phyloP scores from a whole-genome alignment of 1,140 invertebrate genomes.

The Samia ricini region DNA sequence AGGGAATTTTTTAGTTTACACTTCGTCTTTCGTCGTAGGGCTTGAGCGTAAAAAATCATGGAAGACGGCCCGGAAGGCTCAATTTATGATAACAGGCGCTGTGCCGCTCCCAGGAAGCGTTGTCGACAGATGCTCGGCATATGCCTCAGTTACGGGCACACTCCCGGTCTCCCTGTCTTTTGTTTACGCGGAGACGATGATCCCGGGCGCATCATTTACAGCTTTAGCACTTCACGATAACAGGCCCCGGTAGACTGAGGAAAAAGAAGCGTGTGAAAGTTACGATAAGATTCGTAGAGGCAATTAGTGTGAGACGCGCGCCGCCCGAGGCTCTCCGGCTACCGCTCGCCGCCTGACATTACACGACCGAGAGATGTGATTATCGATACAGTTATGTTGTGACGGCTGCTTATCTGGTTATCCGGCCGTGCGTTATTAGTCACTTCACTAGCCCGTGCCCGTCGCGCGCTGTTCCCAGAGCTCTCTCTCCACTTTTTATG shows the following conservation, averaged over 20 bases:
- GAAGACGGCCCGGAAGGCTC: constrained; percentile 67
- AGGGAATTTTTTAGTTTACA: constrained; percentile 64
- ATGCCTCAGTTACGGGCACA: constrained; percentile 52
- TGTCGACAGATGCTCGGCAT: constrained; percentile 67
- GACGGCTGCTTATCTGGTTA: constrained; percentile 52
- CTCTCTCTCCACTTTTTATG: constrained; percentile 30
- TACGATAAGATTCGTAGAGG: constrained; percentile 58
- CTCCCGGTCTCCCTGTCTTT: constrained; percentile 43
- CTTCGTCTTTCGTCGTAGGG: constrained; percentile 69
- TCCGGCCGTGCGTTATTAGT: constrained; percentile 49
- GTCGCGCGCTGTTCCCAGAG: constrained; percentile 33
- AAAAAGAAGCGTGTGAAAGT: constrained; percentile 66
- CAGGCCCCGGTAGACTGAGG: constrained; percentile 33
- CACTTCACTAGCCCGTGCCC: constrained; percentile 34
- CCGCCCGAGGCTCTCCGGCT: constrained; percentile 44
- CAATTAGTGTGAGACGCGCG: constrained; percentile 53
- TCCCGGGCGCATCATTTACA: constrained; percentile 43
- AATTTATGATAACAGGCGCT: constrained; percentile 67
- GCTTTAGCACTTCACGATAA: constrained; percentile 54
- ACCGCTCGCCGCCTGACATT: constrained; percentile 47
- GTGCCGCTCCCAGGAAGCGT: constrained; percentile 52
- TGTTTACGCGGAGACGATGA: constrained; percentile 38
- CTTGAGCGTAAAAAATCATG: constrained; percentile 66
- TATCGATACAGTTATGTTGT: constrained; percentile 65
- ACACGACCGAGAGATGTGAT: constrained; percentile 58